Evolutionary conservation across 1,140 invertebrate species (phyloP).

Genomic region (Papilio helenus): DNA sequence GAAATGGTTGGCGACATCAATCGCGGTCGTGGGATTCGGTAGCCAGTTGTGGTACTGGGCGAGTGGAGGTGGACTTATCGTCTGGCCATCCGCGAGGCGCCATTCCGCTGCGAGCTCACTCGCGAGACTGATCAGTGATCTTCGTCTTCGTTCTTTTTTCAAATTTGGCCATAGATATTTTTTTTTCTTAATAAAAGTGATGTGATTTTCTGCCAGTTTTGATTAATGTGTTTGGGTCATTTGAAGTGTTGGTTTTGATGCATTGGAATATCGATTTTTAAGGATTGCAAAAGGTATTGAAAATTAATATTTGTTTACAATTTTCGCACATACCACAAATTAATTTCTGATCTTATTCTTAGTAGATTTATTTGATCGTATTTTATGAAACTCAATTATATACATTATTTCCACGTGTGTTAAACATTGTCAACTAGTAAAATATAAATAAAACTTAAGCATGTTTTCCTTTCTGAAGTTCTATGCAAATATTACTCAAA

Average conservation of each 20-base stretch:
- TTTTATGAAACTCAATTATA: background rate
- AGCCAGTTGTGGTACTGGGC: conserved; percentile 43
- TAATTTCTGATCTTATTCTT: background rate
- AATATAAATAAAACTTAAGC: background rate
- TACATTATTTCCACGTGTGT: background rate
- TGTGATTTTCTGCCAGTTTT: background rate
- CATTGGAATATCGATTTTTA: background rate
- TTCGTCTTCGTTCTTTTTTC: conserved; percentile 6
- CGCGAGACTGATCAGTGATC: conserved; percentile 43
- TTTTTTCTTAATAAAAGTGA: background rate
- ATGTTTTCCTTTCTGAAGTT: too few relatives aligned
- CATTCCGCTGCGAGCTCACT: conserved; percentile 54
- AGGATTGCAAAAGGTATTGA: background rate
- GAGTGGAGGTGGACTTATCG: conserved; percentile 51
- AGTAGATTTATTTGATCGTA: background rate
- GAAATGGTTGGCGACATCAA: conserved; percentile 47
- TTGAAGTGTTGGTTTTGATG: background rate
- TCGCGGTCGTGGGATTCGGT: conserved; percentile 54
- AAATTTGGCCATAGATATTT: background rate
- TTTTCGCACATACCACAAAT: background rate
- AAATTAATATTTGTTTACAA: background rate
- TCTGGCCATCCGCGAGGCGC: conserved; percentile 52
- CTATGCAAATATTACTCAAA: too few relatives aligned
- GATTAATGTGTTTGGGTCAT: background rate
- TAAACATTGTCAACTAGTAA: background rate